Base-by-base conservation (phyloP, 1,140 invertebrate genomes). In the Teleopsis dalmanni region DNA sequence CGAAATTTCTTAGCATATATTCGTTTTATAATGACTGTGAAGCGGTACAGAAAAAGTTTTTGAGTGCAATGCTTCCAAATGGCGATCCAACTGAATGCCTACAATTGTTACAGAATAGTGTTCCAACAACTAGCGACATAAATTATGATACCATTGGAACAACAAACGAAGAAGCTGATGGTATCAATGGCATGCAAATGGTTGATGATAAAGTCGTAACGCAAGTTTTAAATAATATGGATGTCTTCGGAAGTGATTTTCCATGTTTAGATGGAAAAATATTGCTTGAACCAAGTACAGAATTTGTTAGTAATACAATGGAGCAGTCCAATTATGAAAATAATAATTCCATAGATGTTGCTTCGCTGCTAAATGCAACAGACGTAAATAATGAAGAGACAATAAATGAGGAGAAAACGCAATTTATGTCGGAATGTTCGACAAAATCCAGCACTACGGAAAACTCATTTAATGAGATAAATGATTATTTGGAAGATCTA, bases 1-100 rank as follows among this genome's bases (percentile, higher is more conserved):
- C 58, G 4, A 66, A 67, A 50, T 67, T 67, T 26, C 64, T 59
- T 31, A 64, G 58, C 0, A 55, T 67, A 23, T 54, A 62, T 6
- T 51, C 59, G 4, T 67, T 66, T 53, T 64, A 59, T 2, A 41
- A 58, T 31, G 56, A 57, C 21, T 67, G 64, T 36, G 58, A 59
- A 36, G 56, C 57, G 40, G 63, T 59, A 4, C 63, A 67, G 41
- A 3, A 59, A 21, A 67, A 62, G 44, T 26, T 64, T 38, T 19
- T 43, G 26, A 18, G 3, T 16, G 41, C 7, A 27, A 29, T 19
- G 16, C 16, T 8, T 16, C 9, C 41, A 21, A 21, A 13, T 13
- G 7, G 16, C 21, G 26, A 8, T 16, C 6, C n/a, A 18, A 16
- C 2, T 26, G 26, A 16, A 3, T 2, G 14, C 26, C 27, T 29